Evolutionary conservation across 2,113 vertebrate genomes (phyloP), one percentile per base, ranked within the genome.

Genomic region (Numenius arquata): DNA sequence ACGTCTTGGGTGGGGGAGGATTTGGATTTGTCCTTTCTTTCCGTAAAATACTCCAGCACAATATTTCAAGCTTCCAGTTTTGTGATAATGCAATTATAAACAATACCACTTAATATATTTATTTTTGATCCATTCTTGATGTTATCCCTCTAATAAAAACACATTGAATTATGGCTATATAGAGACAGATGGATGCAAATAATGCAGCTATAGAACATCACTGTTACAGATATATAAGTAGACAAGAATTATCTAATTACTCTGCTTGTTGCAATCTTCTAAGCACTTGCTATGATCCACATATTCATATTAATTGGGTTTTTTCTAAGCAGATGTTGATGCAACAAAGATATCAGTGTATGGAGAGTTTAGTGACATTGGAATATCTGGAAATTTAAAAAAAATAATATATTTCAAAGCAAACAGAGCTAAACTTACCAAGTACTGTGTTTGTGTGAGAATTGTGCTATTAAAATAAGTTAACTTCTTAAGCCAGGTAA

Each of bases 241-340:
- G 97, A 95, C 88, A 96, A 91, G 77, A 90, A 94, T 91, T 95
- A 94, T 84, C 83, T 95, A 95, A 97, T 96, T 96, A 92, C 61
- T 75, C 34, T 87, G 75, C 61, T 92, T 93, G 73, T 91, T 94
- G 66, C 84, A 82, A 13, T 91, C 77, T 85, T 96, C 62, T 73
- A 89, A 95, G 67, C 40, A 32, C 29, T 96, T 45, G 36, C 66
- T 36, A 23, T 86, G 55, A 67, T 88, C 55, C 88, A 81, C 32
- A 62, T 77, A 76, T 68, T 95, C 47, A 61, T 77, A 72, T 76
- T 70, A 41, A 66, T 48, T 86, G 43, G 29, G 38, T 76, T 68
- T 65, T 65, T 93, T 89, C 47, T 81, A 86, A 53, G 59, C 72
- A 96, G 78, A 85, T 96, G 74, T 88, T 88, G 83, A 23, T 75